Conservation (phyloP, 2,113 vertebrate genomes). For the Pungitius pungitius region DNA sequence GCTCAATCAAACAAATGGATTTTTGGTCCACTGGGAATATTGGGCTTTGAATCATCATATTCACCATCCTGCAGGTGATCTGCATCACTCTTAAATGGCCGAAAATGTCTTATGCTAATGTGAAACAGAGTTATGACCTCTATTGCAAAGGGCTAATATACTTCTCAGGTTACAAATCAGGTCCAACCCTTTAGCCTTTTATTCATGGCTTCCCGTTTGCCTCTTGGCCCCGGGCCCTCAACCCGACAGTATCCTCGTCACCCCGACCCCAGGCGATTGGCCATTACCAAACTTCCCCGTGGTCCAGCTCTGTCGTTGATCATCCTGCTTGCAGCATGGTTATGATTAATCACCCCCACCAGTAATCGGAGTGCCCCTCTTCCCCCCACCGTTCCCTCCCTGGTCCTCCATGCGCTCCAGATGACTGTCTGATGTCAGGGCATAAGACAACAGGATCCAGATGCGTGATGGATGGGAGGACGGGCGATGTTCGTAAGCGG, state of each 20-base stretch:
- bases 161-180: conserved; percentile 19
- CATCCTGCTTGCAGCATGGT: conserved; percentile 62
- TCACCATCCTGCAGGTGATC: neutral
- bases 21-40: too few relatives aligned
- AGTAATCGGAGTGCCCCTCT: conserved; percentile 74
- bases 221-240: conserved; percentile 25
- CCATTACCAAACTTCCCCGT: conserved; percentile 62
- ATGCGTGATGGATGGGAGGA: conserved; percentile 76
- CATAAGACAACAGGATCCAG: conserved; percentile 77
- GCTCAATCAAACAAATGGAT: too few relatives aligned
- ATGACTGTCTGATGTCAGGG: conserved; percentile 76
- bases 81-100: neutral
- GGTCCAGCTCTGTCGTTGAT: conserved; percentile 65
- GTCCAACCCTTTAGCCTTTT: conserved; percentile 22
- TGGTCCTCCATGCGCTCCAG: conserved; percentile 69
- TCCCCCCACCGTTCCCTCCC: conserved; percentile 51
- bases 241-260: conserved; percentile 34
- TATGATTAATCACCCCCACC: conserved; percentile 76
- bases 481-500: conserved; percentile 62
- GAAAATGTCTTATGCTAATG: conserved; percentile 7
- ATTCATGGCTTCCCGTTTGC: conserved; percentile 1
- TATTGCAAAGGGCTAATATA: conserved; percentile 6
- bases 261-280: conserved; percentile 29
- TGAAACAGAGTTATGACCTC: conserved; percentile 25
- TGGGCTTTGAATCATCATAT: neutral